Evolutionary conservation across 2,888 invertebrate genomes (phyloP).

Genomic region (Rambutsinella grinnellia): DNA sequence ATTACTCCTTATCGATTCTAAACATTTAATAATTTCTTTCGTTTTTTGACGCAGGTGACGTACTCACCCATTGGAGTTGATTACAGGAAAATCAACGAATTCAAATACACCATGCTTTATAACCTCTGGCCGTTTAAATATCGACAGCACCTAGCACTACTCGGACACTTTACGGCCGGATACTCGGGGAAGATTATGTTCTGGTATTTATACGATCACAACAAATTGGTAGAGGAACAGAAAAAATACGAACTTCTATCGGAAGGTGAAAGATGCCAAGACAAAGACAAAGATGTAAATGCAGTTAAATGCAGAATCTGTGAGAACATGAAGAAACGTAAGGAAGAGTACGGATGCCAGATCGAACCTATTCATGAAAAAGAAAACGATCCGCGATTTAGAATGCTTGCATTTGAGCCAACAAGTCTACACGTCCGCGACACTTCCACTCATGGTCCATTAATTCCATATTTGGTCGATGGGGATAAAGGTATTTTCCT

Average conservation of each 20-base stretch:
- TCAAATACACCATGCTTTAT: slow-evolving; percentile 1
- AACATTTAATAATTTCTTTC: background rate
- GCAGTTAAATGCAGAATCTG: no score
- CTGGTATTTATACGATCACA: slow-evolving; percentile 36
- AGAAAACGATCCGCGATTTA: background rate
- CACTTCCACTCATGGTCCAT: slow-evolving; percentile 32
- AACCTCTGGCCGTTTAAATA: slow-evolving; percentile 2
- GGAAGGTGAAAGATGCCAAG: no score
- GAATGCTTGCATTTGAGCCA: slow-evolving; percentile 28
- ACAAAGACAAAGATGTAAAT: no score
- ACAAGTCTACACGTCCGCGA: background rate
- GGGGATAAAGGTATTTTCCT: slow-evolving; percentile 23
- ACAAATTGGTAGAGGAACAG: background rate
- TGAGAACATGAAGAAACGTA: no score
- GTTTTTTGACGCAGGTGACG: background rate
- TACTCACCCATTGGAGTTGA: background rate
- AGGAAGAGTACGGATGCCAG: no score
- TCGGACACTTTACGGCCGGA: slow-evolving; percentile 20
- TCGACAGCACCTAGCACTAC: background rate
- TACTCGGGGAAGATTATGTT: slow-evolving; percentile 58
- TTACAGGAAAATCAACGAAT: background rate
- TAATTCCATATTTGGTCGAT: slow-evolving; percentile 55
- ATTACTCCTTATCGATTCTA: background rate
- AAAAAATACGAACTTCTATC: no score
- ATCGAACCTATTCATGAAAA: no score